Percentiles rank a stretch among this genome's conserved stretches.
These are phyloP conservation scores for Megalopta genalis DNA, from an alignment of 1,140 invertebrate genomes.

Conservation along the genomic window DNA sequence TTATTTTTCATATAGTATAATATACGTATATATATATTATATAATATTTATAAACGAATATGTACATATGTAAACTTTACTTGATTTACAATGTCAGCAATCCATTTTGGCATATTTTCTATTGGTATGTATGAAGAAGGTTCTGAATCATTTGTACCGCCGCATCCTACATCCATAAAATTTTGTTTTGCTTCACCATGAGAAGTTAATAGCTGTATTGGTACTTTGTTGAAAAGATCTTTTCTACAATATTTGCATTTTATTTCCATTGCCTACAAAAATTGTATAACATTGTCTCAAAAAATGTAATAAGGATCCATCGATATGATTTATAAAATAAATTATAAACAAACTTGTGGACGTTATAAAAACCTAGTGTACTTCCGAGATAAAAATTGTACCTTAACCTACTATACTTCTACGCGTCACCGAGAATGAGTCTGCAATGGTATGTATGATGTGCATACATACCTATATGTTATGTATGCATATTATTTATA, in stretches of 20 bases:
- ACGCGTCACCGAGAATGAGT: too few species aligned
- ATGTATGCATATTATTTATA: too few species aligned
- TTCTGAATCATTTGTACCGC: constrained; percentile 56
- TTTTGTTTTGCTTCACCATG: constrained; percentile 64
- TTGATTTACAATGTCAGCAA: constrained; percentile 65
- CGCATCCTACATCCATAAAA: constrained; percentile 59
- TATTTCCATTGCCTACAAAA: constrained; percentile 66
- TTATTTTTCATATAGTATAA: constrained; percentile 9
- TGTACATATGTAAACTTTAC: constrained; percentile 50
- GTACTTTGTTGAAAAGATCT: constrained; percentile 66
- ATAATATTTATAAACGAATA: constrained; percentile 13
- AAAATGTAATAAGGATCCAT: constrained; percentile 6
- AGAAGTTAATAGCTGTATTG: constrained; percentile 62
- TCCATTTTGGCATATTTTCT: constrained; percentile 73
- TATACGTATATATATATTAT: not conserved
- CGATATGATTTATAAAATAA: not conserved
- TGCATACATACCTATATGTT: too few species aligned
- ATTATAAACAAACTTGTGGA: not conserved
- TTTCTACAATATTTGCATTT: constrained; percentile 73
- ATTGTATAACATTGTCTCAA: not conserved
- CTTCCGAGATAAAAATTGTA: not conserved
- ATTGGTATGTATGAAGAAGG: constrained; percentile 67
- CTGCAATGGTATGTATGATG: too few species aligned
- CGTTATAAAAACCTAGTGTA: constrained; percentile 13
- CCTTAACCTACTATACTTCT: too few species aligned